Evolutionary conservation across 2,113 vertebrate genomes (phyloP).

Genomic region (Psephotus haematonotus): DNA sequence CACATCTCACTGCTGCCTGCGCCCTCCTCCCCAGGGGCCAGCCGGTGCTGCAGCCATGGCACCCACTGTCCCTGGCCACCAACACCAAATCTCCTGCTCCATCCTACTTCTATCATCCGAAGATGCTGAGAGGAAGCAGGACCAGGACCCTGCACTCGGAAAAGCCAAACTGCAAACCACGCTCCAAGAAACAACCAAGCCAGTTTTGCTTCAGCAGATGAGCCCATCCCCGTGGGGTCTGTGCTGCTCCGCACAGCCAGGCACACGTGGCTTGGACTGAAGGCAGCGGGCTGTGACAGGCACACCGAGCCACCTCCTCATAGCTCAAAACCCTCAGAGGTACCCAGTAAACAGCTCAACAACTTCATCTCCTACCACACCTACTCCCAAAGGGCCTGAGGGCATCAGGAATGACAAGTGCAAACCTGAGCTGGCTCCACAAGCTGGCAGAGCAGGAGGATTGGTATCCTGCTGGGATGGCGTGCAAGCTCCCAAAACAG

Average conservation of each 20-base stretch:
- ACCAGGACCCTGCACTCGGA: rapidly evolving
- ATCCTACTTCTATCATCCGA: not conserved
- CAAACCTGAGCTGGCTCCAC: rapidly evolving
- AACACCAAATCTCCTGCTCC: rapidly evolving
- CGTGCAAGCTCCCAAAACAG: rapidly evolving
- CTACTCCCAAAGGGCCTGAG: not conserved
- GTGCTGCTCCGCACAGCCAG: not conserved
- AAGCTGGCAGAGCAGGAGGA: not conserved
- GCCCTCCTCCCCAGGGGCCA: not conserved
- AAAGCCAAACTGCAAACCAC: not conserved
- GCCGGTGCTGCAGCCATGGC: rapidly evolving
- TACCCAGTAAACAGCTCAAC: not conserved
- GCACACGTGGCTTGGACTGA: rapidly evolving
- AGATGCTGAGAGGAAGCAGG: not conserved
- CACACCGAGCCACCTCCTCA: rapidly evolving
- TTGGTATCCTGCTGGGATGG: rapidly evolving
- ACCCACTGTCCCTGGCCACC: not conserved
- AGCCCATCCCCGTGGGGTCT: not conserved
- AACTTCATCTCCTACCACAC: not conserved
- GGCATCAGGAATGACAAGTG: rapidly evolving
- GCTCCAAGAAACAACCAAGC: rapidly evolving
- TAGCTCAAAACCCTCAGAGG: not conserved
- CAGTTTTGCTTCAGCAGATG: not conserved
- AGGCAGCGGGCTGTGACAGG: not conserved
- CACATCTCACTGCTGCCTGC: slow-evolving; percentile 8